Base-by-base conservation (phyloP, 2,797 vertebrate species). In the Chromobotia macracanthus region DNA sequence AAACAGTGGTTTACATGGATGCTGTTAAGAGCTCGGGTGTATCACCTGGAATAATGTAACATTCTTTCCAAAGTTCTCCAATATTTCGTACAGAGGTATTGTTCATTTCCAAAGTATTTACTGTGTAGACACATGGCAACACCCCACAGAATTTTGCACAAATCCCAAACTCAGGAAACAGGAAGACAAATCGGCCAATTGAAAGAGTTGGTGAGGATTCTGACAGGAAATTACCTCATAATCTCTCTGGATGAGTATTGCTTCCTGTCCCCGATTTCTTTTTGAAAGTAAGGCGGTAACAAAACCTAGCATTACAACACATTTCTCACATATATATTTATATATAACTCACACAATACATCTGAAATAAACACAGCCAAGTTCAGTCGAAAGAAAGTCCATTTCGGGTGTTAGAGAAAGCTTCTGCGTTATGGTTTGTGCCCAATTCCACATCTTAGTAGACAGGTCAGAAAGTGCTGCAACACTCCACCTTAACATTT, bases 21-120 rank as follows among this genome's bases (percentile, higher is more conserved):
- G 76, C 76, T 78, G 76, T 78, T 50, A 78, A 71, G 77, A 85
- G 81, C 75, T 70, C 72, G 65, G 81, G 44, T 63, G 44, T 69
- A 72, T 77, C 46, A 67, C 74, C 74, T 82, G 77, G 21, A 82
- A 82, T 23, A 73, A 77, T 28, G 58, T 53, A 23, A 75, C 46
- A 56, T 28, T 75, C 66, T 78, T 61, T 35, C 25, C 48, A 56
- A 77, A 18, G 25, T 69, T 70, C 31, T 35, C 25, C 65, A 16
- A 71, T 13, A 21, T 51, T 67, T 76, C 12, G 44, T 41, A 73
- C 66, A 51, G 35, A 60, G 68, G 60, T 72, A 68, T 60, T 58
- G 23, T 5, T 70, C 23, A 56, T 11, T n/a, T 21, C 21, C 50
- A 19, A 70, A 41, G 21, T 11, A 6, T 38, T 72, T 46, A n/a